phyloP scores from a whole-genome alignment of 2,888 invertebrate genomes.

The Machimus atricapillus region DNA sequence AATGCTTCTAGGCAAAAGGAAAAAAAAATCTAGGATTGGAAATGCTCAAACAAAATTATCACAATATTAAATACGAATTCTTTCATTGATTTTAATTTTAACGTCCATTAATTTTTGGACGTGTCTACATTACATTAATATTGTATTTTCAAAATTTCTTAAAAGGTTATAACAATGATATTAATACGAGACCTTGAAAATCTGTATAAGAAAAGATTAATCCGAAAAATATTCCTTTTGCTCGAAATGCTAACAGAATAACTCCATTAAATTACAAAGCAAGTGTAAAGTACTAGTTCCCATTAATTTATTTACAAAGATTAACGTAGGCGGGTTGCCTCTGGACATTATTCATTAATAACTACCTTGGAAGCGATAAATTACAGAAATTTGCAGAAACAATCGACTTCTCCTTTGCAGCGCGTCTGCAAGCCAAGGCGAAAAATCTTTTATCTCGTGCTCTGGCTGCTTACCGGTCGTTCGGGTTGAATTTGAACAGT shows the following conservation, averaged over 20 bases:
- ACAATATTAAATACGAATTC: no score
- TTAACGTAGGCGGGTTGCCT: neutral
- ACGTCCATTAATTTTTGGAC: no score
- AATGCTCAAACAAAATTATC: no score
- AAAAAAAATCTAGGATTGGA: no score
- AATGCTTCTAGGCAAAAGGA: no score
- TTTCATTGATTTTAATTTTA: no score
- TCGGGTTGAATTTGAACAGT: neutral
- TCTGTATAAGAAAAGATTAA: no score
- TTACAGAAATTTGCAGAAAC: neutral
- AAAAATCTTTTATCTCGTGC: neutral
- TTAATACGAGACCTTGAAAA: no score
- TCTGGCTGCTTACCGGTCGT: neutral
- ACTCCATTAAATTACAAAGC: neutral
- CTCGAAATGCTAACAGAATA: neutral
- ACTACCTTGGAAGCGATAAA: neutral
- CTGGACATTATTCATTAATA: neutral
- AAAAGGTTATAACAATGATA: no score
- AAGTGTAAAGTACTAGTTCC: neutral
- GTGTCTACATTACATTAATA: neutral
- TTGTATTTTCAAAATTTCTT: no score
- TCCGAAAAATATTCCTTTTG: no score
- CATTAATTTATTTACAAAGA: neutral
- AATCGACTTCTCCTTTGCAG: neutral
- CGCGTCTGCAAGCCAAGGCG: neutral